Conservation (phyloP, 2,888 invertebrate species). For the Macaria notata region DNA sequence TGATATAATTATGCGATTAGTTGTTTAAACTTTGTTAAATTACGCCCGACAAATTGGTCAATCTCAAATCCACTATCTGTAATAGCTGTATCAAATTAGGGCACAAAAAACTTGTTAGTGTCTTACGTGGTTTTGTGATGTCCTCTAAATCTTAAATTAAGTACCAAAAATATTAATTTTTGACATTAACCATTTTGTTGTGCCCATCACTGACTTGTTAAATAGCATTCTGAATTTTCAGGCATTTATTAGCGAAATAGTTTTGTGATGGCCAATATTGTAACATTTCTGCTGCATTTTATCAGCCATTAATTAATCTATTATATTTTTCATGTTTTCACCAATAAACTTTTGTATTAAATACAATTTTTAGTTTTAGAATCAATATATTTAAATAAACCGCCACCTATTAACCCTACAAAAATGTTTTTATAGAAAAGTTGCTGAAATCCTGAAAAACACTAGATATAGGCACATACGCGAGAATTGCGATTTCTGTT, state of each 20-base stretch:
- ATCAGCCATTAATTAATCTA: slow-evolving; percentile 83
- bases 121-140: slow-evolving; percentile 73
- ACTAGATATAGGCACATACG: background rate
- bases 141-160: slow-evolving; percentile 57
- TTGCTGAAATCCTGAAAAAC: no score
- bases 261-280: slow-evolving; percentile 81
- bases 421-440: slow-evolving; percentile 58
- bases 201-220: slow-evolving; percentile 66
- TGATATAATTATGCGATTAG: slow-evolving; percentile 65
- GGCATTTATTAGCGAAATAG: slow-evolving; percentile 81
- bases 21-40: slow-evolving; percentile 64
- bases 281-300: slow-evolving; percentile 82
- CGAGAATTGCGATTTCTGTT: background rate
- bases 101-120: slow-evolving; percentile 81
- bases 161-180: slow-evolving; percentile 70
- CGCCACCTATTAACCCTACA: slow-evolving; percentile 75
- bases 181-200: slow-evolving; percentile 81
- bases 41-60: slow-evolving; percentile 66
- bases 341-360: slow-evolving; percentile 83
- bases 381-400: slow-evolving; percentile 77
- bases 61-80: slow-evolving; percentile 63
- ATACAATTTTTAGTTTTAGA: slow-evolving; percentile 83
- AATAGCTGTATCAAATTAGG: slow-evolving; percentile 76
- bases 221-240: slow-evolving; percentile 78
- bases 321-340: slow-evolving; percentile 83